These are phyloP conservation scores for Cassiopea xamachana DNA, from an alignment of 30 jellyfish, hydroid and myxozoan species.

Conservation along the genomic window DNA sequence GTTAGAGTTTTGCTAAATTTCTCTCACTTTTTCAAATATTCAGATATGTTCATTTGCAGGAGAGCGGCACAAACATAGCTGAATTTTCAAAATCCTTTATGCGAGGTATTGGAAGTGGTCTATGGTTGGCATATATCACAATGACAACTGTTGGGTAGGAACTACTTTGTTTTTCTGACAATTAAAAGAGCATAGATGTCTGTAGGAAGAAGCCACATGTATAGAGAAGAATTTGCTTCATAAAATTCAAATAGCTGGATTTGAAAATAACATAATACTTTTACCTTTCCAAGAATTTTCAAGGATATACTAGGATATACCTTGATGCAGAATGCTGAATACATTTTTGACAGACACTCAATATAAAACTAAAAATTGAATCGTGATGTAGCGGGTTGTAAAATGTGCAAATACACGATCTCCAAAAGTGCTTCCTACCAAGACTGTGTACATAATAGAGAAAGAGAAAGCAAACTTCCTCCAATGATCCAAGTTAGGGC, in stretches of 20 bases:
- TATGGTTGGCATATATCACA: slow-evolving; percentile 71
- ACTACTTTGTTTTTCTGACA: neutral
- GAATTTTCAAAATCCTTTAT: slow-evolving; percentile 41
- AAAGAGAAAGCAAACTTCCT: no score
- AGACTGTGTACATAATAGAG: no score
- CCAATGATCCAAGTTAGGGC: no score
- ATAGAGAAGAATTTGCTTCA: neutral
- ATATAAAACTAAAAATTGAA: no score
- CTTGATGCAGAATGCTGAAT: neutral
- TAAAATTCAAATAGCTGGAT: neutral
- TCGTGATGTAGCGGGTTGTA: no score
- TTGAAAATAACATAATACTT: neutral
- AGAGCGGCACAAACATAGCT: slow-evolving; percentile 20
- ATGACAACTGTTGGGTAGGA: slow-evolving; percentile 80
- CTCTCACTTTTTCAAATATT: no score
- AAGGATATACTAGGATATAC: neutral
- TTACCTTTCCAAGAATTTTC: neutral
- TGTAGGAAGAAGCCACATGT: neutral
- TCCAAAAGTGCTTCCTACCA: no score
- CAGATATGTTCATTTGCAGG: no score
- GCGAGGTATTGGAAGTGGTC: slow-evolving; percentile 51
- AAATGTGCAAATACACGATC: no score
- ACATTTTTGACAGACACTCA: no score
- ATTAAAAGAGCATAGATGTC: neutral
- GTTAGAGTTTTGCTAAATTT: no score